Conservation (phyloP, 2,797 vertebrate species). For the Austrolebias charrua region DNA sequence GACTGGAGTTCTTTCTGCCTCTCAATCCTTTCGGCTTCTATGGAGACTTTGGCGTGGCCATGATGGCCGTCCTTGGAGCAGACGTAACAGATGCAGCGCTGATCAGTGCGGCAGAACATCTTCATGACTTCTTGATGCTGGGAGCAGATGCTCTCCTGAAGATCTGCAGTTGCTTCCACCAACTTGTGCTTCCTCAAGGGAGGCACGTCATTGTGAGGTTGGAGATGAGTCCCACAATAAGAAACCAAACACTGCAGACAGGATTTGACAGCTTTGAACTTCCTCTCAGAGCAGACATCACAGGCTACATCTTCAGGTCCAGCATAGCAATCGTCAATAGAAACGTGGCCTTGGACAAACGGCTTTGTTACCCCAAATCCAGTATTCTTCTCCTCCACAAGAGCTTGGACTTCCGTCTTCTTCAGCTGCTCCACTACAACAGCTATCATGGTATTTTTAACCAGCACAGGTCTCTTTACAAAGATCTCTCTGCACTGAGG, state of each 20-base stretch:
- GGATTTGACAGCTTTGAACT: conserved; percentile 17
- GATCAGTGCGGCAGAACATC: conserved; percentile 46
- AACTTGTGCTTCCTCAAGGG: conserved; percentile 32
- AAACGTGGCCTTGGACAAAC: too few relatives aligned
- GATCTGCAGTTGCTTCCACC: neutral
- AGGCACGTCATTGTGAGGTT: neutral
- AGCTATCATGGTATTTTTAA: conserved; percentile 29
- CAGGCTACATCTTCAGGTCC: conserved; percentile 20
- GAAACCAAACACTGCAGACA: conserved; percentile 26
- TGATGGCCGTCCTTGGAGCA: conserved; percentile 31
- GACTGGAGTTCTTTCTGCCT: conserved; percentile 16
- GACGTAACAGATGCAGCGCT: conserved; percentile 42
- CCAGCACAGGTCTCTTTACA: conserved; percentile 17
- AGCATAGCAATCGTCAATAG: neutral
- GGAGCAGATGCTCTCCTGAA: conserved; percentile 35
- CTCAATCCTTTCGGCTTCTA: conserved; percentile 15
- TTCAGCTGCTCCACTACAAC: conserved; percentile 17
- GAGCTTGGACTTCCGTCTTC: neutral
- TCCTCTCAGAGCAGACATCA: conserved; percentile 1
- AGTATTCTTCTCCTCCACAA: too few relatives aligned
- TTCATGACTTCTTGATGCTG: conserved; percentile 44
- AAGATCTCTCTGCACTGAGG: conserved; percentile 21
- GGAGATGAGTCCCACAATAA: conserved; percentile 30
- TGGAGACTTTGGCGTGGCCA: conserved; percentile 32
- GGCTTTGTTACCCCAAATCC: too few relatives aligned